Evolutionary conservation across 2,797 vertebrate species (phyloP).

Genomic region (Chrosomus eos): DNA sequence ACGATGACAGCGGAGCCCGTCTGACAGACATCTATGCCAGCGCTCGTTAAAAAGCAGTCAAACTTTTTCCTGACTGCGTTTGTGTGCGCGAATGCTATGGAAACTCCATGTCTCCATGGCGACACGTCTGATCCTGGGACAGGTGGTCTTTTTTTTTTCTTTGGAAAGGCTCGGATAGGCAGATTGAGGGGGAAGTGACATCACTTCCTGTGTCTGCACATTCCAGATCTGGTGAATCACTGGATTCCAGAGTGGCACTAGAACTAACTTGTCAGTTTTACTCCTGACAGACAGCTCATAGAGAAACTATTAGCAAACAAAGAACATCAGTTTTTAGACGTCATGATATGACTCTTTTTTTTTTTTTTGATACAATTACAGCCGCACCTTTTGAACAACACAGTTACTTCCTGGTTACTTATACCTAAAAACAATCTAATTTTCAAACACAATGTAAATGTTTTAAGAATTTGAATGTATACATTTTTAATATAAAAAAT

Average conservation of each 20-base stretch:
- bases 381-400: neutral
- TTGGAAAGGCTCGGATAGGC: conserved; percentile 10
- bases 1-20: conserved; percentile 12
- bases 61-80: conserved; percentile 18
- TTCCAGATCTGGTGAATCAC: conserved; percentile 63
- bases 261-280: conserved; percentile 23
- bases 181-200: conserved; percentile 54
- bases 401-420: neutral
- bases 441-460: neutral
- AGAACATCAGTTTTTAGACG: neutral
- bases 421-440: neutral
- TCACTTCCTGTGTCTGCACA: conserved; percentile 70
- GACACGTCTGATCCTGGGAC: conserved; percentile 11
- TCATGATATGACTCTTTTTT: neutral
- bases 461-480: neutral
- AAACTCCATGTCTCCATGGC: conserved; percentile 30
- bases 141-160: conserved; percentile 38
- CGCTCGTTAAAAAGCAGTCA: conserved; percentile 15
- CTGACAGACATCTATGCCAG: conserved; percentile 17
- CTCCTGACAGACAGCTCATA: conserved; percentile 16
- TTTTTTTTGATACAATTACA: neutral
- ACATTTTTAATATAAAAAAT: neutral
- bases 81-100: conserved; percentile 19
- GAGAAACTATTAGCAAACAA: conserved; percentile 35
- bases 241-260: conserved; percentile 56